phyloP scores from a whole-genome alignment of 2,113 vertebrate species.

The Otus sunia region DNA sequence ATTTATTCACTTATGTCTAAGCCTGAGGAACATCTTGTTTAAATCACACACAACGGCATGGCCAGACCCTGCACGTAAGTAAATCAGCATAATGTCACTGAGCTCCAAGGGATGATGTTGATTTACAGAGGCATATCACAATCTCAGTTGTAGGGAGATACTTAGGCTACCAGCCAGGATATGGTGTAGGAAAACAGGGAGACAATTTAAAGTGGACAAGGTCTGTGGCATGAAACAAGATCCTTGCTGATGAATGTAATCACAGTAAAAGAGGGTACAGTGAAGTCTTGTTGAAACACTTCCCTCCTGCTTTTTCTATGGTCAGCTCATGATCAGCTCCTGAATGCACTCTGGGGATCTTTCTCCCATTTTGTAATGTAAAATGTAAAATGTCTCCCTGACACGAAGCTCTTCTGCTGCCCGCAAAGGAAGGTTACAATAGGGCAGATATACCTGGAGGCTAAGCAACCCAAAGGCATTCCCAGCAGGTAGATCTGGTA shows the following conservation, averaged over 20 bases:
- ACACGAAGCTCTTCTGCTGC: background rate
- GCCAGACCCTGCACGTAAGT: background rate
- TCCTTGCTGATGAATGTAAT: background rate
- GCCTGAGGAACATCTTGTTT: conserved; percentile 23
- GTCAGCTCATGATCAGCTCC: background rate
- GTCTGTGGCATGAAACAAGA: background rate
- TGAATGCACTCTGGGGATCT: background rate
- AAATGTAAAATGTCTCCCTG: background rate
- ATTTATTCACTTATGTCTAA: background rate
- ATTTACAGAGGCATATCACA: background rate
- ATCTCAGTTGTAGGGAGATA: background rate
- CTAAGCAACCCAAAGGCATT: background rate
- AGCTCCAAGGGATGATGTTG: background rate
- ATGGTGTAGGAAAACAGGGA: background rate
- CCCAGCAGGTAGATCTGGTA: background rate
- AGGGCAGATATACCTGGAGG: background rate
- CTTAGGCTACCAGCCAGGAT: background rate
- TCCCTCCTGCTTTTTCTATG: background rate
- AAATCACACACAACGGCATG: background rate
- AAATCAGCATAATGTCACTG: background rate
- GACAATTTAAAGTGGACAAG: background rate
- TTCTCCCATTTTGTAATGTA: background rate
- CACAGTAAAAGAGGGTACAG: background rate
- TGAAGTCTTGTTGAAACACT: background rate
- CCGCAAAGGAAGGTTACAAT: background rate